These are phyloP conservation scores for Hyposmocoma kahamanoa DNA, from an alignment of 1,140 invertebrate genomes.

Conservation along the genomic window DNA sequence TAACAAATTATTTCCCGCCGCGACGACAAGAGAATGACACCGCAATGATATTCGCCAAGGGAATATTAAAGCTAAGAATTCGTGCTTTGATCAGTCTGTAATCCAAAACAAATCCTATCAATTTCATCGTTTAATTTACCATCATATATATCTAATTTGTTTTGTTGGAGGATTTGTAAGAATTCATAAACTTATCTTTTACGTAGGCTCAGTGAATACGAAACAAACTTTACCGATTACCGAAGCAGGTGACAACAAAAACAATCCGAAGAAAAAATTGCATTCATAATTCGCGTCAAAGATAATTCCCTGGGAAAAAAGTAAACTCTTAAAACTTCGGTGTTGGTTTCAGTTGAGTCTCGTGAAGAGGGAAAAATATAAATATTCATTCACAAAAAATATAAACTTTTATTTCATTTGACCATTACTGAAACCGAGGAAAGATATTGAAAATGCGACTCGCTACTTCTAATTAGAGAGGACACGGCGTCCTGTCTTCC, in stretches of 20 bases:
- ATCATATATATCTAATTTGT: no score
- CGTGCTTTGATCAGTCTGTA: no score
- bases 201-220: no score
- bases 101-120: no score
- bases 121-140: no score
- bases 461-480: slow-evolving; percentile 66
- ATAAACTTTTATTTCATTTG: slow-evolving; percentile 68
- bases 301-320: slow-evolving; percentile 49
- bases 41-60: slow-evolving; percentile 19
- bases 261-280: slow-evolving; percentile 16
- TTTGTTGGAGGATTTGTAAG: no score
- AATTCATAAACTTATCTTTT: no score
- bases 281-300: slow-evolving; percentile 38
- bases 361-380: slow-evolving; percentile 48
- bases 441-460: slow-evolving; percentile 63
- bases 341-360: slow-evolving; percentile 54
- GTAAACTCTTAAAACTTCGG: slow-evolving; percentile 47
- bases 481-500: slow-evolving; percentile 49
- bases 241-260: no score
- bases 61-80: slow-evolving; percentile 21
- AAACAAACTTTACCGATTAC: no score
- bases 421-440: slow-evolving; percentile 45
- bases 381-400: slow-evolving; percentile 71
- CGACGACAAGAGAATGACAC: slow-evolving; percentile 17
- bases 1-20: slow-evolving; percentile 50